Evolutionary conservation across 2,888 invertebrate species (phyloP).

Genomic region (Pristionchus exspectatus): DNA sequence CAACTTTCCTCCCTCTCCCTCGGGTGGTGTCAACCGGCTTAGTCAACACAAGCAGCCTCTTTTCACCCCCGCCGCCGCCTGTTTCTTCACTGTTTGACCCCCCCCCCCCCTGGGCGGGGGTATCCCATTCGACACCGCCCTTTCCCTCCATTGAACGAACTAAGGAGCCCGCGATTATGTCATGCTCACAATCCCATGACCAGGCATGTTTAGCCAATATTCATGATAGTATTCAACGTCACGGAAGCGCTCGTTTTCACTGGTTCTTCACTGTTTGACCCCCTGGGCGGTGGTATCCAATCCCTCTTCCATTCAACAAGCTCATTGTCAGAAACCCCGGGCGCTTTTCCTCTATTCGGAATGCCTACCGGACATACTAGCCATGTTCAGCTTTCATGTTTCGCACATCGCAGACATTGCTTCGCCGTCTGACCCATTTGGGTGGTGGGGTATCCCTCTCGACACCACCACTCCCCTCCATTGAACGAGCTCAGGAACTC

Average conservation of each 20-base stretch:
- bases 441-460: too few species aligned
- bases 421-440: too few species aligned
- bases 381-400: too few species aligned
- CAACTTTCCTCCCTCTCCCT: not conserved
- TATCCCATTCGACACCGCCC: not conserved
- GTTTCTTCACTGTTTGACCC: conserved; percentile 43
- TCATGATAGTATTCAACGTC: too few species aligned
- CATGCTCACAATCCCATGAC: too few species aligned
- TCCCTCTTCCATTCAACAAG: not conserved
- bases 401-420: too few species aligned
- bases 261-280: not conserved
- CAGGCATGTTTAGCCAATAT: too few species aligned
- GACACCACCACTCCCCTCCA: too few species aligned
- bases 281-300: not conserved
- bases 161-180: not conserved
- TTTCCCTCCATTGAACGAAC: not conserved
- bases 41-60: conserved; percentile 50
- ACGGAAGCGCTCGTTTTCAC: too few species aligned
- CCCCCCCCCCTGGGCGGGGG: conserved; percentile 8
- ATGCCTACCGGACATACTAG: not conserved
- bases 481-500: too few species aligned
- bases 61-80: conserved; percentile 18
- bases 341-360: conserved; percentile 4
- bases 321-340: conserved; percentile 12
- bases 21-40: conserved; percentile 24